Evolutionary conservation across 2,888 invertebrate genomes (phyloP).

Genomic region (Drosophila planitibia): DNA sequence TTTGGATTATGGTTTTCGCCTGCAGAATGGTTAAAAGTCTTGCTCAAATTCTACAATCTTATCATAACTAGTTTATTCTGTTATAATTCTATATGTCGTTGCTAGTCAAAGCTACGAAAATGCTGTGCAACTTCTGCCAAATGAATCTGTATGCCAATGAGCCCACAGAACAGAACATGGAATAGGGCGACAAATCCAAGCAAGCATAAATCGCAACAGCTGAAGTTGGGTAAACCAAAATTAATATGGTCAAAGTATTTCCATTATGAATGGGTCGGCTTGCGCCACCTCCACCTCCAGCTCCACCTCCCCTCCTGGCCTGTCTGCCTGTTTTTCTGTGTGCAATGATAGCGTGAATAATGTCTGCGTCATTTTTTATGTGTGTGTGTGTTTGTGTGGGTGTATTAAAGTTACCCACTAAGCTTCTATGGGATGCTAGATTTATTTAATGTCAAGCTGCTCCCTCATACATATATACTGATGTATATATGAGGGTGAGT

Average conservation of each 20-base stretch:
- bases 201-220: conserved; percentile 47
- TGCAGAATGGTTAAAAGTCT: neutral
- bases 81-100: neutral
- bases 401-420: conserved; percentile 74
- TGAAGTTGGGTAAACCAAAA: conserved; percentile 48
- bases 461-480: conserved; percentile 24
- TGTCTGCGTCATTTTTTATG: conserved; percentile 79
- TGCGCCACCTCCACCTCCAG: neutral
- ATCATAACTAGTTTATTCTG: conserved; percentile 1
- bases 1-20: no score
- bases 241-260: conserved; percentile 50
- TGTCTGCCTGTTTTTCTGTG: conserved; percentile 29
- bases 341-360: conserved; percentile 81
- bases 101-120: conserved; percentile 39
- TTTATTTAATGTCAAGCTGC: conserved; percentile 77
- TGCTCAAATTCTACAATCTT: neutral
- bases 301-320: neutral
- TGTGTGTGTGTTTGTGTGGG: conserved; percentile 33
- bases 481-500: conserved; percentile 25
- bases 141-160: conserved; percentile 41
- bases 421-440: conserved; percentile 70
- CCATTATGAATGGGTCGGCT: conserved; percentile 16
- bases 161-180: conserved; percentile 15
- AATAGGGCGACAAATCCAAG: conserved; percentile 29
- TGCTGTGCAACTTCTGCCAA: conserved; percentile 57